Conservation (phyloP, 1,140 invertebrate genomes). For the Drosophila ananassae region DNA sequence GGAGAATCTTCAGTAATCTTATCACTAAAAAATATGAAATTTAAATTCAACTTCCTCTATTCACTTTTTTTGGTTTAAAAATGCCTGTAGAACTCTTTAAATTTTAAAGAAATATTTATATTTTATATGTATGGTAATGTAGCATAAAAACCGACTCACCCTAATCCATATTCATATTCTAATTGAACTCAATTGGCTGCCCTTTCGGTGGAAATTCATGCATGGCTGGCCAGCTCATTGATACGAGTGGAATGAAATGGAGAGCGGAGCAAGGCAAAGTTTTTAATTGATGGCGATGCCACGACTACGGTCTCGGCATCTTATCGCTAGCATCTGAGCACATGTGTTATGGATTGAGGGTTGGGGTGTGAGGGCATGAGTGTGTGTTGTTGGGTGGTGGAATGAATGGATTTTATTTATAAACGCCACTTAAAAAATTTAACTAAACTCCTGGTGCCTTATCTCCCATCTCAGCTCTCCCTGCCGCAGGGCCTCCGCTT, state of each 20-base stretch:
- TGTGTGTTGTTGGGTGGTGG: slow-evolving; percentile 6
- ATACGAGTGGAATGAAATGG: slow-evolving; percentile 29
- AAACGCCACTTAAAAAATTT: slow-evolving; percentile 11
- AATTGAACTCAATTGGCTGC: slow-evolving; percentile 79
- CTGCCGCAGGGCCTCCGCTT: slow-evolving; percentile 96
- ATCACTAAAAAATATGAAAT: too few species aligned
- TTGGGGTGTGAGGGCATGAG: neutral
- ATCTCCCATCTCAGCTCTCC: slow-evolving; percentile 90
- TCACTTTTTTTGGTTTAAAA: too few species aligned
- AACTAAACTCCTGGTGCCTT: neutral
- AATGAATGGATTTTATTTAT: slow-evolving; percentile 59
- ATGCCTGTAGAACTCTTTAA: too few species aligned
- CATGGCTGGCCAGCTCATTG: slow-evolving; percentile 51
- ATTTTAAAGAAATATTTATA: too few species aligned
- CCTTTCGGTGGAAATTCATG: slow-evolving; percentile 63
- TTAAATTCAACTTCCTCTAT: too few species aligned
- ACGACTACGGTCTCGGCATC: slow-evolving; percentile 43
- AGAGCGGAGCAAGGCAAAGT: slow-evolving; percentile 10
- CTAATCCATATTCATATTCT: slow-evolving; percentile 43
- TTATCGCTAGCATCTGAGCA: slow-evolving; percentile 56
- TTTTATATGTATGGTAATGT: too few species aligned
- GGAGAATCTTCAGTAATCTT: too few species aligned
- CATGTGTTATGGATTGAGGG: neutral
- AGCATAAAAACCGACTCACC: slow-evolving; percentile 19
- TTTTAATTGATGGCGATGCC: slow-evolving; percentile 79